A percentile compares a stretch with the other conserved stretches of the same genome.
phyloP scores from a whole-genome alignment of 2,113 vertebrate species.

The Seriola rivoliana region DNA sequence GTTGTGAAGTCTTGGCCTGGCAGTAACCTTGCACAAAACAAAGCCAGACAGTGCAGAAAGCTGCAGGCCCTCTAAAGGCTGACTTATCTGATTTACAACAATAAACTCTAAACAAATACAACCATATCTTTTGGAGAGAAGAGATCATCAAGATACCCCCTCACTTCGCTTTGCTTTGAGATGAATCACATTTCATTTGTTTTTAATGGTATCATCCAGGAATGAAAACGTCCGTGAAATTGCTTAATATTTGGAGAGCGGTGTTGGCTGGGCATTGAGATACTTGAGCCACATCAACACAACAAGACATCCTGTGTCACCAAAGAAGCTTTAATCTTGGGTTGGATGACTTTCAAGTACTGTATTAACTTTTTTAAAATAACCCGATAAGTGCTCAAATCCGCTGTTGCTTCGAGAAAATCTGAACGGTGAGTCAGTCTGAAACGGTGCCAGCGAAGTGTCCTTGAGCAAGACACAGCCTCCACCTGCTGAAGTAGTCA shows the following conservation, averaged over 20 bases:
- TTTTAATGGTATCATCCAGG: slow-evolving; percentile 33
- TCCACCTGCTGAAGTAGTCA: slow-evolving; percentile 9
- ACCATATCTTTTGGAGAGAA: slow-evolving; percentile 43
- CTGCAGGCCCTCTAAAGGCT: slow-evolving; percentile 38
- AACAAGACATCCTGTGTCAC: neutral
- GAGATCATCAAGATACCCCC: slow-evolving; percentile 28
- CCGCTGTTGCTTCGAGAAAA: neutral
- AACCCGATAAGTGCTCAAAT: neutral
- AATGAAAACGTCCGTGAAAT: slow-evolving; percentile 22
- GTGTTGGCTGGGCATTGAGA: neutral
- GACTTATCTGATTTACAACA: slow-evolving; percentile 62
- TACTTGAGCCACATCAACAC: neutral
- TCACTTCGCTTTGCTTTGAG: slow-evolving; percentile 23
- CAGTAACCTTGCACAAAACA: slow-evolving; percentile 61
- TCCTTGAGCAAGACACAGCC: slow-evolving; percentile 7
- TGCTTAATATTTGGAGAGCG: slow-evolving; percentile 14
- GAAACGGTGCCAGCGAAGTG: neutral
- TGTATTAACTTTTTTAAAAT: neutral
- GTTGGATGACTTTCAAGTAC: neutral
- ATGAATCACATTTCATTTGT: slow-evolving; percentile 37
- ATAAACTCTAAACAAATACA: slow-evolving; percentile 56
- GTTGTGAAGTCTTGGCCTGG: slow-evolving; percentile 58
- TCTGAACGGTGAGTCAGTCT: neutral
- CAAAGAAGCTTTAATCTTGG: neutral
- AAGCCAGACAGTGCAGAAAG: slow-evolving; percentile 56